A percentile compares a stretch with the other conserved stretches of the same genome.
Evolutionary conservation across 2,797 vertebrate genomes (phyloP).

Genomic region (Tenualosa ilisha): DNA sequence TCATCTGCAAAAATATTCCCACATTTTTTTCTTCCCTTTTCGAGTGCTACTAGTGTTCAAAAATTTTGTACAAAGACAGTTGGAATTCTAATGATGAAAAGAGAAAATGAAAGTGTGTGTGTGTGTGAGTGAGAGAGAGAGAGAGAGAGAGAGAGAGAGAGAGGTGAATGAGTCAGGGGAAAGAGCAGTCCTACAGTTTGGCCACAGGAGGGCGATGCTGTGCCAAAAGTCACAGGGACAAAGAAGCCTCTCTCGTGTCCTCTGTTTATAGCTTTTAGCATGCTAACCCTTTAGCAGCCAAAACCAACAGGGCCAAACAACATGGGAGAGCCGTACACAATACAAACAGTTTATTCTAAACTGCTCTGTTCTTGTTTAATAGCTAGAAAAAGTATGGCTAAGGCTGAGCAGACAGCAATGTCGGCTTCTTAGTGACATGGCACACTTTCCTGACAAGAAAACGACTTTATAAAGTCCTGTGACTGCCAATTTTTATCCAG

Average conservation of each 20-base stretch:
- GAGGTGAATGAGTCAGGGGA: neutral
- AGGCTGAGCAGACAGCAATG: neutral
- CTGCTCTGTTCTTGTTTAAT: neutral
- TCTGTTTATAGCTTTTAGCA: neutral
- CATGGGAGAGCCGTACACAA: neutral
- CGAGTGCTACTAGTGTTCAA: slow-evolving; percentile 60
- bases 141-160: slow-evolving; percentile 42
- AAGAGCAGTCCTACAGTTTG: neutral
- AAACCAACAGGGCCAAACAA: neutral
- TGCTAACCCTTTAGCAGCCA: neutral
- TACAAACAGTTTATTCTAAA: neutral
- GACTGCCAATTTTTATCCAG: neutral
- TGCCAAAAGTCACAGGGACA: neutral
- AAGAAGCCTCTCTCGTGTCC: neutral
- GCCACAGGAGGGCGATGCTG: neutral
- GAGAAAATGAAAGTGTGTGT: neutral
- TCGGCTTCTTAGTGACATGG: neutral
- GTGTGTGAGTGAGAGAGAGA: slow-evolving; percentile 49
- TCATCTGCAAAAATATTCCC: slow-evolving; percentile 65
- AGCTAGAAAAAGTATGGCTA: slow-evolving; percentile 8
- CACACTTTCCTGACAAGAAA: neutral
- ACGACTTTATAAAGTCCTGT: neutral
- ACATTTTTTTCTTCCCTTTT: slow-evolving; percentile 26
- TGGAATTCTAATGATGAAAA: neutral
- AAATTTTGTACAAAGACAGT: slow-evolving; percentile 30